Conservation (phyloP, 2,113 vertebrate genomes). For the Crotalus horridus region DNA sequence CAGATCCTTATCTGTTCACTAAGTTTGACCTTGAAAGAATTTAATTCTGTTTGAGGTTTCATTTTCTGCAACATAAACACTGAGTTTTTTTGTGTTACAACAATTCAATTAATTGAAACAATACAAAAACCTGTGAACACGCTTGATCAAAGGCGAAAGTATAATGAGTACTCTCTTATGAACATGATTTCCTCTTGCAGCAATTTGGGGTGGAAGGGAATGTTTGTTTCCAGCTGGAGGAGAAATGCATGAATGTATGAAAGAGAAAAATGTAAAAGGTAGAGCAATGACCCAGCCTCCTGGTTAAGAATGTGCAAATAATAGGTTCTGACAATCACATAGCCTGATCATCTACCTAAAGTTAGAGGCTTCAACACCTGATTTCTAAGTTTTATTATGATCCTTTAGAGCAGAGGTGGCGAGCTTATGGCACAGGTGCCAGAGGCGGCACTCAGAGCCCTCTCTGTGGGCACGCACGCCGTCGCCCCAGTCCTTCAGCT, state of each 20-base stretch:
- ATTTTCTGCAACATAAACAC: not conserved
- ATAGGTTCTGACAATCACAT: constrained; percentile 44
- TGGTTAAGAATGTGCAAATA: constrained; percentile 39
- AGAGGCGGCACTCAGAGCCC: too few species aligned
- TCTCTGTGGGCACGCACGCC: too few species aligned
- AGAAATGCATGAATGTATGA: not conserved
- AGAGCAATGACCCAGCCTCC: constrained; percentile 39
- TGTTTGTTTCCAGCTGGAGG: not conserved
- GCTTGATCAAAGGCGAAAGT: not conserved
- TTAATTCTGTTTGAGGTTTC: not conserved
- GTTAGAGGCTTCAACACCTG: constrained; percentile 51
- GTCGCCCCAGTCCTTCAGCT: too few species aligned
- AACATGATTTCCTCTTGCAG: not conserved
- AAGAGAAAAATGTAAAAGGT: not conserved
- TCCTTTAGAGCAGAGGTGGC: not conserved
- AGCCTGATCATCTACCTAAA: constrained; percentile 42
- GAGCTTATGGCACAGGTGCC: too few species aligned
- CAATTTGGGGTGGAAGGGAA: not conserved
- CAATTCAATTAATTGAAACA: not conserved
- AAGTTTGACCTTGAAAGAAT: not conserved
- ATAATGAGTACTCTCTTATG: not conserved
- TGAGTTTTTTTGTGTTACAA: not conserved
- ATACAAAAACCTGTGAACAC: not conserved
- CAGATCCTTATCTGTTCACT: not conserved
- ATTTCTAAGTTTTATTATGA: constrained; percentile 57